Evolutionary conservation across 1,140 invertebrate genomes (phyloP).

Genomic region (Drosophila simulans): DNA sequence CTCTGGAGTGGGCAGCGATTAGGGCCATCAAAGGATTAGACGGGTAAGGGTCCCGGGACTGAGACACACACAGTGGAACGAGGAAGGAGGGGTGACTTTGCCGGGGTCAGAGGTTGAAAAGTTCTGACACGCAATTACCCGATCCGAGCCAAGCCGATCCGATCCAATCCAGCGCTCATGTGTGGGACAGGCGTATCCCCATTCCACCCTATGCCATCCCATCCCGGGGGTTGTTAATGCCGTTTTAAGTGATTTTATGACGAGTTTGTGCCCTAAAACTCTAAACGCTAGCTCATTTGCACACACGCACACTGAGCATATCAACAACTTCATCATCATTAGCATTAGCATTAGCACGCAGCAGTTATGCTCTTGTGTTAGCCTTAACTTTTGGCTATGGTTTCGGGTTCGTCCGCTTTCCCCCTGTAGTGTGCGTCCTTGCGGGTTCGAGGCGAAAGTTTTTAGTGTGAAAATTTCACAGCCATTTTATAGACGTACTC

Average conservation of each 20-base stretch:
- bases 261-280: slow-evolving; percentile 80
- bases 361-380: slow-evolving; percentile 12
- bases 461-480: slow-evolving; percentile 81
- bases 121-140: slow-evolving; percentile 79
- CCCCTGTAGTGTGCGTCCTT: slow-evolving; percentile 1
- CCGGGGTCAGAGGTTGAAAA: slow-evolving; percentile 74
- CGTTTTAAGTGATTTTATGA: slow-evolving; percentile 83
- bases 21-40: slow-evolving; percentile 81
- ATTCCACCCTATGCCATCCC: slow-evolving; percentile 13
- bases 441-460: slow-evolving; percentile 60
- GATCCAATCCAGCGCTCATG: slow-evolving; percentile 7
- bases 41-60: slow-evolving; percentile 25
- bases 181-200: not conserved
- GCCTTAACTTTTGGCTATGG: slow-evolving; percentile 46
- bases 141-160: slow-evolving; percentile 15
- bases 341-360: slow-evolving; percentile 59
- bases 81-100: slow-evolving; percentile 26
- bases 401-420: slow-evolving; percentile 10
- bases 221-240: slow-evolving; percentile 68
- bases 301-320: slow-evolving; percentile 37
- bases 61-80: slow-evolving; percentile 6
- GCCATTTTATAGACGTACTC: slow-evolving; percentile 80
- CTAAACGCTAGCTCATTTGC: slow-evolving; percentile 74
- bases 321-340: slow-evolving; percentile 57
- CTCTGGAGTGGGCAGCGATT: slow-evolving; percentile 53